A percentile compares a stretch with the other conserved stretches of the same genome.
Evolutionary conservation across 2,113 vertebrate species (phyloP).

Genomic region (Colinus virginianus): DNA sequence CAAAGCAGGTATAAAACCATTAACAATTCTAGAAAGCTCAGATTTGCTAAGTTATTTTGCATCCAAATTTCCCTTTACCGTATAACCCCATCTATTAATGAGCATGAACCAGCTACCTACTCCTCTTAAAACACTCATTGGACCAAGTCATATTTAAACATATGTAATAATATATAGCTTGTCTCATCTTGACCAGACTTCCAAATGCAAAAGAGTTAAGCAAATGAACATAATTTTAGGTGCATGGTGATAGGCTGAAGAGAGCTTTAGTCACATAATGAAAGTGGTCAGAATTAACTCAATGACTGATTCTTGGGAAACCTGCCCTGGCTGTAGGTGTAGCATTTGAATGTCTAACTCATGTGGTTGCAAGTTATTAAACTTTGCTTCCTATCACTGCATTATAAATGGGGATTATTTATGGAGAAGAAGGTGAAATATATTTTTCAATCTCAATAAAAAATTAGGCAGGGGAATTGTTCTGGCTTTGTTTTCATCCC

Average conservation of each 20-base stretch:
- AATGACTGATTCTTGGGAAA: background rate
- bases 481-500: background rate
- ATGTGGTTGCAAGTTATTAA: conserved; percentile 13
- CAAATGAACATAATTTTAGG: background rate
- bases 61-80: conserved; percentile 21
- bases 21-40: background rate
- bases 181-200: conserved; percentile 21
- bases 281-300: conserved; percentile 4
- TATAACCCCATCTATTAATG: background rate
- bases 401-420: background rate
- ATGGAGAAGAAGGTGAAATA: background rate
- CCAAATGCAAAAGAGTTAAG: background rate
- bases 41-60: background rate
- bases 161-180: background rate
- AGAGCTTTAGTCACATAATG: conserved; percentile 14
- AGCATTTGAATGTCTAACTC: background rate
- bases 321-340: background rate
- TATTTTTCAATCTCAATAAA: background rate
- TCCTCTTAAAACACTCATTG: background rate
- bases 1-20: conserved; percentile 23
- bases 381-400: background rate
- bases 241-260: background rate
- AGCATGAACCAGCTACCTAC: background rate
- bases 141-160: background rate
- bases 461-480: background rate